Conservation (phyloP, 2,888 invertebrate species). For the Lysandra coridon region DNA sequence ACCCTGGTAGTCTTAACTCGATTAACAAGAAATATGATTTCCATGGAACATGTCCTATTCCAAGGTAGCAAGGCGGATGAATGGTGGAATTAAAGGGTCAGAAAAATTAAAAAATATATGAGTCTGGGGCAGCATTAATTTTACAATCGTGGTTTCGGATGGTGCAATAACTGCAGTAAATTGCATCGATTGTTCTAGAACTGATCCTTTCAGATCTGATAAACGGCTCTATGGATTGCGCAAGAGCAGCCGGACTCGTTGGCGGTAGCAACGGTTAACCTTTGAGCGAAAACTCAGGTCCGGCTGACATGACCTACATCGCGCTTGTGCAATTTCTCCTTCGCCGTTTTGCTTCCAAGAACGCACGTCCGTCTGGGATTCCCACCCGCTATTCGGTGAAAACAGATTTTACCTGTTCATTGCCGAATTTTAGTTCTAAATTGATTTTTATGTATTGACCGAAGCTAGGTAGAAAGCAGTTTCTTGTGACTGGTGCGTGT, state of each 20-base stretch:
- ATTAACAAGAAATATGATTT: not conserved
- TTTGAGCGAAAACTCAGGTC: conserved; percentile 77
- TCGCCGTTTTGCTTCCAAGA: conserved; percentile 67
- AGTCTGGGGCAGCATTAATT: not conserved
- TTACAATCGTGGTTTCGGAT: conserved; percentile 6
- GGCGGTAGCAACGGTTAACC: conserved; percentile 64
- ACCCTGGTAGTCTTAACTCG: not conserved
- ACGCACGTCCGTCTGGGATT: conserved; percentile 64
- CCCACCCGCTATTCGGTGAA: conserved; percentile 49
- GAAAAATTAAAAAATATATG: not conserved
- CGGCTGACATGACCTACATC: conserved; percentile 78
- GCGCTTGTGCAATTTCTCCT: conserved; percentile 77
- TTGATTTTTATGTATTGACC: not conserved
- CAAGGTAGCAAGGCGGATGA: not conserved
- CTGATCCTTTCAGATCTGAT: conserved; percentile 71
- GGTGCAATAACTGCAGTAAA: conserved; percentile 30
- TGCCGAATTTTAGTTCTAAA: not conserved
- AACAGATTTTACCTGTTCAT: conserved; percentile 35
- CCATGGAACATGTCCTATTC: too few relatives aligned
- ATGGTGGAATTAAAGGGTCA: not conserved
- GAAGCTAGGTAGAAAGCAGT: not conserved
- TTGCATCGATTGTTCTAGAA: conserved; percentile 52
- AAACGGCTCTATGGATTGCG: conserved; percentile 71
- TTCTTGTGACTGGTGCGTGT: not conserved
- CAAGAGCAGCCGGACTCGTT: conserved; percentile 69